phyloP scores from a whole-genome alignment of 1,140 invertebrate species.

The Drosophila santomea region DNA sequence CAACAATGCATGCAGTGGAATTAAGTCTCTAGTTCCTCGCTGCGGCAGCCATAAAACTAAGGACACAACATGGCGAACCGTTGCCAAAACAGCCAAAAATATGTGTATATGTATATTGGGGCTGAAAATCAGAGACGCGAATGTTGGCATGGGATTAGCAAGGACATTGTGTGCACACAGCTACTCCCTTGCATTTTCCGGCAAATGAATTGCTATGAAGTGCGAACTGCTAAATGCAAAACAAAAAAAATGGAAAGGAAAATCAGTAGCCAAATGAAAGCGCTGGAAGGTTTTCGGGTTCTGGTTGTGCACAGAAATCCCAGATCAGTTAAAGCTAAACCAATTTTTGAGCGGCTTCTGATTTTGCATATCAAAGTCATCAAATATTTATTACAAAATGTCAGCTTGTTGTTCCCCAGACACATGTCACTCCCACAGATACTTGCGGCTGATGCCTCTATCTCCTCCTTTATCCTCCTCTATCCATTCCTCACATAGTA shows the following conservation, averaged over 20 bases:
- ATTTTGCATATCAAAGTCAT: constrained; percentile 68
- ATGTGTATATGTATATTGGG: constrained; percentile 14
- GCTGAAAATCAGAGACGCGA: constrained; percentile 27
- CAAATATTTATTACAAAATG: constrained; percentile 70
- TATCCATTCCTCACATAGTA: not conserved
- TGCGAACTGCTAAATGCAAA: constrained; percentile 14
- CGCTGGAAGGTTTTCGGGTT: constrained; percentile 1
- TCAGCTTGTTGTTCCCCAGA: constrained; percentile 64
- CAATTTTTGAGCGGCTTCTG: constrained; percentile 61
- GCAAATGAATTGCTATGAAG: constrained; percentile 44
- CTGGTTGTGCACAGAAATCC: constrained; percentile 30
- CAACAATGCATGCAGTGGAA: constrained; percentile 47
- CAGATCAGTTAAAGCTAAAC: constrained; percentile 46
- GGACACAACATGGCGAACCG: constrained; percentile 40
- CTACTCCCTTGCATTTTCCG: constrained; percentile 5
- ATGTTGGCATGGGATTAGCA: constrained; percentile 44
- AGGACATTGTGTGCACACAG: constrained; percentile 28
- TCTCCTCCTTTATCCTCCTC: not conserved
- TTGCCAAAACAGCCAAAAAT: constrained; percentile 39
- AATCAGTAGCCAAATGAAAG: constrained; percentile 13
- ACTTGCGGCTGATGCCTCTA: constrained; percentile 15
- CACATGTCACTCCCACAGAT: constrained; percentile 38
- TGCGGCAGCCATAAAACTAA: constrained; percentile 57
- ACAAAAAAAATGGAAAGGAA: not conserved
- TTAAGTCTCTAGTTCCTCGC: constrained; percentile 19